These are phyloP conservation scores for Dryoscopus gambensis DNA, from an alignment of 2,113 vertebrate species.

Conservation along the genomic window DNA sequence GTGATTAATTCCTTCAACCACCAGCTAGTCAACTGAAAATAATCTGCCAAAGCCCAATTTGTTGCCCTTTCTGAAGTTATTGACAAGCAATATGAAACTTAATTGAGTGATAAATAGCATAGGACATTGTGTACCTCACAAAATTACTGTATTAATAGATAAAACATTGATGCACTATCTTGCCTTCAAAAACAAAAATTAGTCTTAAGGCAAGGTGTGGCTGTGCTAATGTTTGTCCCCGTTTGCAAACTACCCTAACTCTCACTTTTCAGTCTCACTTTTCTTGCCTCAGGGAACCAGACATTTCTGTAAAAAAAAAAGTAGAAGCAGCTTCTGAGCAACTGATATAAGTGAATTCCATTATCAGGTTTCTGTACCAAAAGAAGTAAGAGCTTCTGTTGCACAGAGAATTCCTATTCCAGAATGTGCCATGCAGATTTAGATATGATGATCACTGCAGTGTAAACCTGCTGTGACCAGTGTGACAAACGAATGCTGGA, in stretches of 20 bases:
- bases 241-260: neutral
- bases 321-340: neutral
- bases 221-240: neutral
- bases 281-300: neutral
- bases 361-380: neutral
- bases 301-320: neutral
- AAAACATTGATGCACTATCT: neutral
- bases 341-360: neutral
- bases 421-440: neutral
- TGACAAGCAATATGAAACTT: neutral
- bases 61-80: neutral
- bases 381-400: neutral
- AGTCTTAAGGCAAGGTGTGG: neutral
- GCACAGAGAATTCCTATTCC: neutral
- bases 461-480: neutral
- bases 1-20: neutral
- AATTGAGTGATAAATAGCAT: neutral
- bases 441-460: neutral
- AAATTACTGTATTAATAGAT: neutral
- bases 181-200: neutral
- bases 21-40: neutral
- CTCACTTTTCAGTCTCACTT: neutral
- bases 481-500: neutral
- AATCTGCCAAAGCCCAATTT: neutral
- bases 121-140: neutral